Conservation (phyloP, 2,888 invertebrate genomes). For the Tromatobia lineatoria region DNA sequence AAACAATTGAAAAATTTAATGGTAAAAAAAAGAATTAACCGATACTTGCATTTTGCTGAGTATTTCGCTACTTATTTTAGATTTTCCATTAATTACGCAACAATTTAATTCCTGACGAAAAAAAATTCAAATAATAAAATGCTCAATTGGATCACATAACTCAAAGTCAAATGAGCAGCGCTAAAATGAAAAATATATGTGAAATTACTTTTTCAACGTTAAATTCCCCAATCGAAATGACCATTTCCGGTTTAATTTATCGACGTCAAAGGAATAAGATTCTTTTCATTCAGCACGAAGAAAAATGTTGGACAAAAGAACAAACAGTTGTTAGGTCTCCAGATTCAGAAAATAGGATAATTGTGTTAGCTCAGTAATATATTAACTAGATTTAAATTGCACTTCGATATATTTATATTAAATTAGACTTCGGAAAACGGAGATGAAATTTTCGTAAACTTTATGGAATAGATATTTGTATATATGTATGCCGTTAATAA, state of each 20-base stretch:
- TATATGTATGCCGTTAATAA: no score
- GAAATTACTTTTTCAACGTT: neutral
- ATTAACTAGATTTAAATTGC: neutral
- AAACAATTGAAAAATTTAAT: slow-evolving; percentile 14
- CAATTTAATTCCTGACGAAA: neutral
- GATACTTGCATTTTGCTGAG: neutral
- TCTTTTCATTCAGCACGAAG: neutral
- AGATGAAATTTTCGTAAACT: no score
- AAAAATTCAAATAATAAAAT: neutral
- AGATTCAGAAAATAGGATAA: neutral
- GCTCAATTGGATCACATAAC: neutral
- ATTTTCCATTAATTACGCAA: neutral
- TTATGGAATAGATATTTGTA: no score
- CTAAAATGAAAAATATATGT: neutral
- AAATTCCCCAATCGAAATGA: neutral
- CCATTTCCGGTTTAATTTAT: neutral
- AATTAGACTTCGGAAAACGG: no score
- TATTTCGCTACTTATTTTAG: neutral
- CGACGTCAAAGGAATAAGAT: neutral
- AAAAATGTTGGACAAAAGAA: neutral
- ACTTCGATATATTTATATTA: no score
- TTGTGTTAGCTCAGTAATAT: neutral
- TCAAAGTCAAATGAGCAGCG: neutral
- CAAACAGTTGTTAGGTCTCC: neutral
- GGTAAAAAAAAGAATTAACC: neutral